Percentiles rank a stretch among this genome's conserved stretches.
Conservation (phyloP, 2,113 vertebrate genomes). For the Neomonachus schauinslandi region DNA sequence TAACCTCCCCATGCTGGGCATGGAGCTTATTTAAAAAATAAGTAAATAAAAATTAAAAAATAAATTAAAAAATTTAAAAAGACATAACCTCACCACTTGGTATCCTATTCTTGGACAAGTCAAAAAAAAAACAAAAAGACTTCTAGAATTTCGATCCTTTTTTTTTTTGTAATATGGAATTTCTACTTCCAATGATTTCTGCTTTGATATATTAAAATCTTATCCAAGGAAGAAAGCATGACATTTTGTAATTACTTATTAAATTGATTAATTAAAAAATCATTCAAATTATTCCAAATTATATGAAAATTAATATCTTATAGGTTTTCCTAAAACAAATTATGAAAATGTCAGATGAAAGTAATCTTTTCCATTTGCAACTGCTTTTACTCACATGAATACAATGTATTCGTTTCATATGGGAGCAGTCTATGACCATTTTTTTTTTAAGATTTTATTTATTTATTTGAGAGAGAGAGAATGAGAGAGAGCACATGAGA, state of each 20-base stretch:
- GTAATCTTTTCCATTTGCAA: background rate
- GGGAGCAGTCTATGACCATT: background rate
- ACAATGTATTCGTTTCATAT: background rate
- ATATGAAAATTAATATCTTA: background rate
- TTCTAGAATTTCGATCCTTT: background rate
- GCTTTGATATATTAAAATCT: constrained; percentile 31
- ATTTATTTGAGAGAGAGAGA: too few species aligned
- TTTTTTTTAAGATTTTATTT: background rate
- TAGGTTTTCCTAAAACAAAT: background rate
- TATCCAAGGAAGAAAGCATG: background rate
- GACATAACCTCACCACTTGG: background rate
- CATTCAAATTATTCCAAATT: background rate
- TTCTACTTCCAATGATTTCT: background rate
- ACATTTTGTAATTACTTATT: constrained; percentile 12
- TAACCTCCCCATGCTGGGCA: background rate
- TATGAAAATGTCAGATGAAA: constrained; percentile 18
- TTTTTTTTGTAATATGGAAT: background rate
- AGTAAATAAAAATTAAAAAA: background rate
- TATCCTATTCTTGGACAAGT: background rate
- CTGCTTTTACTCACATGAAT: background rate
- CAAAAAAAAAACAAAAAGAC: background rate
- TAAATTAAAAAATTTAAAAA: background rate
- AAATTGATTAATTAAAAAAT: background rate
- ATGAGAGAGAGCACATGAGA: too few species aligned
- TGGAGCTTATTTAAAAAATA: background rate